Evolutionary conservation across 2,797 vertebrate genomes (phyloP), one percentile per base, ranked within the genome.

Genomic region (Benthosema pterotum): DNA sequence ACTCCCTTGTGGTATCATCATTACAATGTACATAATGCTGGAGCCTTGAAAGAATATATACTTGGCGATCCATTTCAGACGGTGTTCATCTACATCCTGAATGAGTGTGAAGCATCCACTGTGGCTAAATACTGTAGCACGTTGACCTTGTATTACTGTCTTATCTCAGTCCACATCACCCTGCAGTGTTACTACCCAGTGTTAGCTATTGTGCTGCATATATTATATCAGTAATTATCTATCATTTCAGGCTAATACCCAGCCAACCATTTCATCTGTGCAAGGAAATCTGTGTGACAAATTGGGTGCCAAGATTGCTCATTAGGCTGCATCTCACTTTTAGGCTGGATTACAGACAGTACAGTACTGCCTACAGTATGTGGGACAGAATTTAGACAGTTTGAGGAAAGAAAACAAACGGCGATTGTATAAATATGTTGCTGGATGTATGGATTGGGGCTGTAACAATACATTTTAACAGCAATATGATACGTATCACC

Each of bases 191-290:
- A 38, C 22, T 71, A 69, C 60, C 62, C 53, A 25, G 59, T 52
- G 45, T 80, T 83, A 78, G 54, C 72, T 79, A 85, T 72, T 81
- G 60, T 52, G 57, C 57, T 68, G 66, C 69, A 75, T 25, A 75
- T 25, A 25, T 88, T 86, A 84, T 83, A 85, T 79, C 49, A 60
- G 66, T 87, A 81, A 88, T 86, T 88, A 87, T 86, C 78, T 50
- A 67, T 85, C 78, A 82, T 83, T 77, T 71, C 55, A 46, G 73
- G 67, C 52, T 82, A 83, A 83, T 77, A 72, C 19, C 49, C 79
- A 75, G 70, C 66, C 73, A 75, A 69, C 69, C 55, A 9, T 84
- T 69, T 86, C 79, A 70, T 86, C 79, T 78, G 67, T 82, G 67
- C 75, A 57, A 65, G 72, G 72, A 63, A 88, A 87, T 82, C 66